Conservation (phyloP, 2,113 vertebrate genomes). For the Calypte anna region DNA sequence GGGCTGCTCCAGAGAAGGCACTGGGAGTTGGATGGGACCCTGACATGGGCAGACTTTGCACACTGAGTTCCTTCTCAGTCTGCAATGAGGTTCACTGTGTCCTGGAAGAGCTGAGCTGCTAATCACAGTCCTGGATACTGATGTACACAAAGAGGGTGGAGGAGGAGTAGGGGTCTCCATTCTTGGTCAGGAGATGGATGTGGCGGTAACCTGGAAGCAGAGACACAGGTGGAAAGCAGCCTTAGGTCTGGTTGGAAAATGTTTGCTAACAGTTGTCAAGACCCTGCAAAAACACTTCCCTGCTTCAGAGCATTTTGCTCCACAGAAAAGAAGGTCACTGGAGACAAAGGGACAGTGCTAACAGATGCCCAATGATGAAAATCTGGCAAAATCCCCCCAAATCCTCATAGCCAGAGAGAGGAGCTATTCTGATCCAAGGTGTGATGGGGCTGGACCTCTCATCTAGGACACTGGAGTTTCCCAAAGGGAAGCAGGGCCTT, state of each 20-base stretch:
- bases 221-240: background rate
- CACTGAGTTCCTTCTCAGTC: background rate
- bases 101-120: background rate
- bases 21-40: background rate
- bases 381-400: too few species aligned
- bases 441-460: background rate
- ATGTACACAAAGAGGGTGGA: conserved; percentile 90
- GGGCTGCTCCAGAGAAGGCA: conserved; percentile 15
- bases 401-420: background rate
- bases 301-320: background rate
- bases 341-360: background rate
- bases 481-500: conserved; percentile 15
- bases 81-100: background rate
- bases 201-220: conserved; percentile 89
- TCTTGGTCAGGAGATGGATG: conserved; percentile 89
- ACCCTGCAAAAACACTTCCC: background rate
- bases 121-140: conserved; percentile 75
- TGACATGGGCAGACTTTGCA: background rate
- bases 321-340: background rate
- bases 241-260: background rate
- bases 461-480: background rate
- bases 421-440: fast-evolving
- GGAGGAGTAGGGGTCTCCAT: conserved; percentile 83
- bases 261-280: background rate
- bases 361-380: background rate